phyloP scores from a whole-genome alignment of 2,113 vertebrate species.

The Edolisoma coerulescens region DNA sequence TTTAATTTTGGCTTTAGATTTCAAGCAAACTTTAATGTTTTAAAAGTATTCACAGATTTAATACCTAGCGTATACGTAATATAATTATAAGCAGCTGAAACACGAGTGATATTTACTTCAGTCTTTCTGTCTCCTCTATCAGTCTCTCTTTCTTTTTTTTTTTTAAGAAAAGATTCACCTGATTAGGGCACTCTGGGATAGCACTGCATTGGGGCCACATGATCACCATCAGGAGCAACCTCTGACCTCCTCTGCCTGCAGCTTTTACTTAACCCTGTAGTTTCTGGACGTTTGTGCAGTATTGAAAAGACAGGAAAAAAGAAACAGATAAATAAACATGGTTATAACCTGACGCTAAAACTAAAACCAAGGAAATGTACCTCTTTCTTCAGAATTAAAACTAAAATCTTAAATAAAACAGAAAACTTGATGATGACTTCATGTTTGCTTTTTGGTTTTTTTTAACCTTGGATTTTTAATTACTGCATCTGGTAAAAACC shows the following conservation, averaged over 20 bases:
- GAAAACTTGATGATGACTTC: conserved; percentile 84
- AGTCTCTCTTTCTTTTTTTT: conserved; percentile 62
- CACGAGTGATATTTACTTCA: conserved; percentile 71
- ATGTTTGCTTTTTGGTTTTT: conserved; percentile 54
- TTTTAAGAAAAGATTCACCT: conserved; percentile 44
- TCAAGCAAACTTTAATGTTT: conserved; percentile 74
- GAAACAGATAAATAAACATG: conserved; percentile 84
- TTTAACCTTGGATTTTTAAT: not conserved
- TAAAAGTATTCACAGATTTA: conserved; percentile 77
- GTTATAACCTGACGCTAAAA: conserved; percentile 86
- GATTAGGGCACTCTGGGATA: conserved; percentile 73
- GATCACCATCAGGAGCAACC: conserved; percentile 74
- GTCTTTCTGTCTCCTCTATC: conserved; percentile 73
- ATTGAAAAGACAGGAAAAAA: conserved; percentile 91
- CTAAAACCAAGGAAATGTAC: conserved; percentile 89
- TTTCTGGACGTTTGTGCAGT: conserved; percentile 88
- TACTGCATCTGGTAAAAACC: not conserved
- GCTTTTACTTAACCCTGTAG: conserved; percentile 83
- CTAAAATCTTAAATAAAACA: conserved; percentile 99
- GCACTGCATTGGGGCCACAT: conserved; percentile 76
- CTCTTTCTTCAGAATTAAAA: conserved; percentile 99
- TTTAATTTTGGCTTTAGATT: conserved; percentile 75
- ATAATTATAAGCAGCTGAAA: conserved; percentile 74
- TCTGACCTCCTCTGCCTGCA: conserved; percentile 84
- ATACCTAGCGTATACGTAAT: conserved; percentile 69